Evolutionary conservation across 2,888 invertebrate species (phyloP).

Genomic region (Pristionchus exspectatus): DNA sequence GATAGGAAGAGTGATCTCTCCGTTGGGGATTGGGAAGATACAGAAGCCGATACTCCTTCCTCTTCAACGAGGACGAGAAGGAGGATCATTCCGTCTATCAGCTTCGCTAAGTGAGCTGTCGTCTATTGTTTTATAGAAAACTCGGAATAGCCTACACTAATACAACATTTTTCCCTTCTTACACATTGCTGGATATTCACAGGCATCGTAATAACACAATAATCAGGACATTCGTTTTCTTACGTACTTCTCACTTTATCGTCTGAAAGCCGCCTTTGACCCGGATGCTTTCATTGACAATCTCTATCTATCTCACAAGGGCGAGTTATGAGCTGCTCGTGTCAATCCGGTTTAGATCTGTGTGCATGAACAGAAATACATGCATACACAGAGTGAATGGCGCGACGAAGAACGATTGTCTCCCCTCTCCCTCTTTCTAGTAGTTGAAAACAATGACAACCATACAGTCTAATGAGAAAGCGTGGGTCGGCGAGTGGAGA

Average conservation of each 20-base stretch:
- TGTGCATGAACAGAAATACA: slow-evolving; percentile 28
- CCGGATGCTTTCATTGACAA: not conserved
- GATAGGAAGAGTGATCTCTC: slow-evolving; percentile 68
- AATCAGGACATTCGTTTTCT: too few species aligned
- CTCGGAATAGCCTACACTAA: too few species aligned
- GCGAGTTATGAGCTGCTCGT: not conserved
- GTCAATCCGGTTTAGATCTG: slow-evolving; percentile 35
- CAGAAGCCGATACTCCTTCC: not conserved
- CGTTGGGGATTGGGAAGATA: slow-evolving; percentile 63
- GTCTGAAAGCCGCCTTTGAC: not conserved
- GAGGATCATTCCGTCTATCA: slow-evolving; percentile 24
- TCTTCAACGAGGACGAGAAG: not conserved
- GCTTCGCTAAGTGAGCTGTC: slow-evolving; percentile 38
- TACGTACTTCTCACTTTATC: not conserved
- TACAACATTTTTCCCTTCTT: too few species aligned
- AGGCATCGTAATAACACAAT: too few species aligned
- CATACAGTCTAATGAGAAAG: slow-evolving; percentile 32
- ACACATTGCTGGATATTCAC: too few species aligned
- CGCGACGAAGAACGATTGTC: not conserved
- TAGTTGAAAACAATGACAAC: slow-evolving; percentile 10
- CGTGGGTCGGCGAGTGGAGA: not conserved
- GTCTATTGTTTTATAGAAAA: not conserved
- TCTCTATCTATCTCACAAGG: not conserved
- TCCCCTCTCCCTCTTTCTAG: not conserved
- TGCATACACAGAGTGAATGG: slow-evolving; percentile 30